A percentile compares a stretch with the other conserved stretches of the same genome.
Conservation (phyloP, 2,888 invertebrate genomes). For the Metalampra italica region DNA sequence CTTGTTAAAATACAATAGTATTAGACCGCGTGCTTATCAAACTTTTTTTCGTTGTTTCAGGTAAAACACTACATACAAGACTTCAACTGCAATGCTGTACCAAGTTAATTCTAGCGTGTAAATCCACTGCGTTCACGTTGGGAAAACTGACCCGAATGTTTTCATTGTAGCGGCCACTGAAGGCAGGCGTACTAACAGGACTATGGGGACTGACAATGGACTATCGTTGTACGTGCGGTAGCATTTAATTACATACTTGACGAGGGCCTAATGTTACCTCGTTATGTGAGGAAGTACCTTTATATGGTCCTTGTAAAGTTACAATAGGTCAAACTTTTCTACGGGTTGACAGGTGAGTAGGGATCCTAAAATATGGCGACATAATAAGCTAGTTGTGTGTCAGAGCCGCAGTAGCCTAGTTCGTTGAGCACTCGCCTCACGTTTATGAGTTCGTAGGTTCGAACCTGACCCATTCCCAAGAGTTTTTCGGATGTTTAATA, state of each 20-base stretch:
- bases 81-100: too few species aligned
- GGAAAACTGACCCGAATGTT: slow-evolving; percentile 13
- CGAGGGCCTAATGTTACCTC: slow-evolving; percentile 33
- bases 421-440: too few species aligned
- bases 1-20: too few species aligned
- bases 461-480: too few species aligned
- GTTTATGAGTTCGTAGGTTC: too few species aligned
- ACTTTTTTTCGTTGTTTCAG: too few species aligned
- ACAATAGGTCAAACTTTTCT: slow-evolving; percentile 20
- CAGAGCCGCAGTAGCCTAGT: too few species aligned
- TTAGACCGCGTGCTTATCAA: too few species aligned
- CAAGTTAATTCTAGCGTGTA: too few species aligned
- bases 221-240: slow-evolving; percentile 35
- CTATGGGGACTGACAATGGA: slow-evolving; percentile 31
- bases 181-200: slow-evolving; percentile 19
- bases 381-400: neutral
- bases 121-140: neutral
- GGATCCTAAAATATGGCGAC: neutral
- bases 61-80: too few species aligned
- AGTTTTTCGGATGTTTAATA: too few species aligned
- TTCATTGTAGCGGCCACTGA: slow-evolving; percentile 10
- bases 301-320: slow-evolving; percentile 17
- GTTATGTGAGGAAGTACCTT: slow-evolving; percentile 30
- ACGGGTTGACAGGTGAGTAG: slow-evolving; percentile 6
- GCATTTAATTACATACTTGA: slow-evolving; percentile 55